Evolutionary conservation across 1,140 invertebrate species (phyloP).

Genomic region (Planococcus citri): DNA sequence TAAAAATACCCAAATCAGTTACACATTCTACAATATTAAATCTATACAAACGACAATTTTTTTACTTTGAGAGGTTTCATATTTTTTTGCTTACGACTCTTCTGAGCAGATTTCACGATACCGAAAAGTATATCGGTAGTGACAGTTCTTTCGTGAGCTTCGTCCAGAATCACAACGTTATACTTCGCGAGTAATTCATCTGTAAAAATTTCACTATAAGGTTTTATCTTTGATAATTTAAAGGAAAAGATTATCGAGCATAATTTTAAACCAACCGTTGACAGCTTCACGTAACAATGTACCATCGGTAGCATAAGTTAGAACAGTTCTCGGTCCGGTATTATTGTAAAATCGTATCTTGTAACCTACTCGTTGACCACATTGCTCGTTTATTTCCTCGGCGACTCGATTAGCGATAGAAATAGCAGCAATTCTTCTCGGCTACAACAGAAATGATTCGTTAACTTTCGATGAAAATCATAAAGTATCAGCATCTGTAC

Average conservation of each 20-base stretch:
- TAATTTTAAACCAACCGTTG: constrained; percentile 33
- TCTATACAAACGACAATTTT: neutral
- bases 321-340: constrained; percentile 58
- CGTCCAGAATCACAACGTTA: constrained; percentile 82
- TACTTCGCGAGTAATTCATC: constrained; percentile 62
- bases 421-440: constrained; percentile 82
- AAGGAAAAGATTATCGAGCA: neutral
- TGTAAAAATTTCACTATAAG: constrained; percentile 28
- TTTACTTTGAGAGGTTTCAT: constrained; percentile 49
- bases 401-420: constrained; percentile 79
- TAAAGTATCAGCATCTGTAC: no score
- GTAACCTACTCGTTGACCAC: constrained; percentile 76
- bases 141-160: constrained; percentile 93
- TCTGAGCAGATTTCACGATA: constrained; percentile 66
- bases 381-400: constrained; percentile 47
- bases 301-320: constrained; percentile 88
- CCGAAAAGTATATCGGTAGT: constrained; percentile 88
- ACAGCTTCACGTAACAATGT: constrained; percentile 86
- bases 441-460: constrained; percentile 39
- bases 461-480: no score
- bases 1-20: no score
- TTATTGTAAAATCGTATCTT: constrained; percentile 85
- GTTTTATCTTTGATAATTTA: no score
- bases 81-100: constrained; percentile 47
- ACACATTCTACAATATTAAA: constrained; percentile 11